phyloP scores from a whole-genome alignment of 2,888 invertebrate genomes.

The Macaria liturata region DNA sequence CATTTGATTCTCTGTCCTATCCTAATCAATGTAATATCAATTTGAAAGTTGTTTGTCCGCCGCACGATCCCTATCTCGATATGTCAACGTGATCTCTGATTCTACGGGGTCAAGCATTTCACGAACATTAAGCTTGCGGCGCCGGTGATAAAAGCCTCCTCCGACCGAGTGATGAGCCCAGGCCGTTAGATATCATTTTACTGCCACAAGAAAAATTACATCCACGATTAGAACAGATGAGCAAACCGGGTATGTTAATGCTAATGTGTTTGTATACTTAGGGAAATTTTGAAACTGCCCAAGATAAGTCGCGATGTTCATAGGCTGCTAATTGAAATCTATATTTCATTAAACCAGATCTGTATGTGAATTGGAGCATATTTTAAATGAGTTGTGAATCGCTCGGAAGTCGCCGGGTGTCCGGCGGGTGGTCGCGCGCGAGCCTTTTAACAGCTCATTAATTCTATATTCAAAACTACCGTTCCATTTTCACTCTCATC shows the following conservation, averaged over 20 bases:
- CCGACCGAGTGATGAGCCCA: constrained; percentile 8
- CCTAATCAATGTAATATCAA: constrained; percentile 20
- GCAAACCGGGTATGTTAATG: constrained; percentile 14
- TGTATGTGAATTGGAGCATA: constrained; percentile 2
- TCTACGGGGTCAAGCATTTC: constrained; percentile 45
- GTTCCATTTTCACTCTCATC: constrained; percentile 37
- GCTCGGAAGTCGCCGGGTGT: constrained; percentile 10
- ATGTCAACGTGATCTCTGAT: constrained; percentile 48
- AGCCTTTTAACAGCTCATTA: constrained; percentile 30
- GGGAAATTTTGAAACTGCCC: neutral
- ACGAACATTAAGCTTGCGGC: constrained; percentile 33
- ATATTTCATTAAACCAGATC: constrained; percentile 8
- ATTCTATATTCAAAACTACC: constrained; percentile 38
- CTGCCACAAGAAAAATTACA: constrained; percentile 15
- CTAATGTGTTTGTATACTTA: constrained; percentile 1
- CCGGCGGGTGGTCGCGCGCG: constrained; percentile 3
- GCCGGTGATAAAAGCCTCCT: constrained; percentile 29
- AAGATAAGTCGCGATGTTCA: constrained; percentile 3
- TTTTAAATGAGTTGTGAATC: neutral
- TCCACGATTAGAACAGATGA: constrained; percentile 5
- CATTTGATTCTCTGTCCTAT: neutral
- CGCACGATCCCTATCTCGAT: constrained; percentile 37
- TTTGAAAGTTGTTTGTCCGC: constrained; percentile 62
- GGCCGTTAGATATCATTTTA: constrained; percentile 12
- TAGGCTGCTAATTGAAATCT: constrained; percentile 1